phyloP scores from a whole-genome alignment of 2,113 vertebrate species.

The Galemys pyrenaicus region DNA sequence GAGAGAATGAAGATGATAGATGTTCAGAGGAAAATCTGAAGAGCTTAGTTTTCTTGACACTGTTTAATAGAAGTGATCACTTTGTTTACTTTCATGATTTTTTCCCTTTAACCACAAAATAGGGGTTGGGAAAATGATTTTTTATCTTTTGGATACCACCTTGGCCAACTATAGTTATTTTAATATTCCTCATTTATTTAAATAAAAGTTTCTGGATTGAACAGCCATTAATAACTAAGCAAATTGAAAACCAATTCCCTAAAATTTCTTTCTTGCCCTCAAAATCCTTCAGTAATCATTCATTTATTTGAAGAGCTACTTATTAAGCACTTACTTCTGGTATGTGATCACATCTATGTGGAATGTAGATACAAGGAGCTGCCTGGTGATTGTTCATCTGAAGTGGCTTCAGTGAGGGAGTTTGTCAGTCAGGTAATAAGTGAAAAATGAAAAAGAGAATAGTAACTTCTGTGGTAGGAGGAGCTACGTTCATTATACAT shows the following conservation, averaged over 20 bases:
- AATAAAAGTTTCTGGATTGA: background rate
- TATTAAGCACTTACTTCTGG: background rate
- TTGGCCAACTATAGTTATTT: background rate
- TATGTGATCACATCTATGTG: background rate
- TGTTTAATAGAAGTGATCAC: background rate
- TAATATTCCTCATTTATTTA: background rate
- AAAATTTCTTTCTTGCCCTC: constrained; percentile 16
- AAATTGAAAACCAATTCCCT: background rate
- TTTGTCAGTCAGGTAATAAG: background rate
- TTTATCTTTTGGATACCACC: background rate
- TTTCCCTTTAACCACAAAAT: background rate
- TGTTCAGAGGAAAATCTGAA: background rate
- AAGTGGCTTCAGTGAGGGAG: background rate
- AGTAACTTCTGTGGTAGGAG: background rate
- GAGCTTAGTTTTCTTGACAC: background rate
- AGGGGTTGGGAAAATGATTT: background rate
- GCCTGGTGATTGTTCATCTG: background rate
- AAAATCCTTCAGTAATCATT: background rate
- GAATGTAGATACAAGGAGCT: background rate
- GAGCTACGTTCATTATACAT: background rate
- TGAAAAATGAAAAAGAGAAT: background rate
- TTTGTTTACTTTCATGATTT: background rate
- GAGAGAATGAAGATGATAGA: background rate
- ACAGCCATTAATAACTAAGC: background rate
- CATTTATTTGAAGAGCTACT: background rate